Base-by-base conservation (phyloP, 2,888 invertebrate genomes). In the Timandra comae region DNA sequence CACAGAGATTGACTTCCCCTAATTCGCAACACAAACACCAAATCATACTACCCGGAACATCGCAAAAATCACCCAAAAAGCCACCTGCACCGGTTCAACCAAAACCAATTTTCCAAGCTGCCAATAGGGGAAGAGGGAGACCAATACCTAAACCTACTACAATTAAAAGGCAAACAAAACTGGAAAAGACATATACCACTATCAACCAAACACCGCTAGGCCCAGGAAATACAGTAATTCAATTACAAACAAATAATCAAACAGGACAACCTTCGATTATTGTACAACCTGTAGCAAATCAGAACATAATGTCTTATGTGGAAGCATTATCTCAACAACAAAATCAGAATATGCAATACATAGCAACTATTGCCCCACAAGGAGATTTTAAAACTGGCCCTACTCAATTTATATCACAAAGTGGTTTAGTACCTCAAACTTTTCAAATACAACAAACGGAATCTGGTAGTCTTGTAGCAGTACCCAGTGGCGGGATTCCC, bases 321-420 rank as follows among this genome's bases (percentile, higher is more conserved):
- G 91, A 92, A 57, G 87, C 91, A 0, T 82, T 91, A 46, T 91
- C 91, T 29, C 91, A 91, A 53, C 90, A 90, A 47, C 88, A 90
- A 34, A 89, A 89, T 36, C 91, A 91, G 63, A 91, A 91, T 60
- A 84, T 93, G 69, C 94, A 94, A 56, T 94, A 93, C 53, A 90
- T 94, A 27, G 89, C 93, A 6, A 89, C 93, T 0, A 88, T 91
- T 38, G 87, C 89, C 0, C 89, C 90, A 3, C 90, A 90, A 63
- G 81, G 81, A 32, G 89, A 89, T 27, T 88, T 75, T 28, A 89
- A 89, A 49, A 75, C 84, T 1, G 75, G 78, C 9, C 84, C 82
- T 2, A 86, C 88, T 20, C 88, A 89, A 43, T 89, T 87, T 38
- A 72, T 88, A 41, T 87, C 87, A 7, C 81, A 88, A 52, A 73